Conservation (phyloP, 2,797 vertebrate species). For the Tokudaia muenninki region DNA sequence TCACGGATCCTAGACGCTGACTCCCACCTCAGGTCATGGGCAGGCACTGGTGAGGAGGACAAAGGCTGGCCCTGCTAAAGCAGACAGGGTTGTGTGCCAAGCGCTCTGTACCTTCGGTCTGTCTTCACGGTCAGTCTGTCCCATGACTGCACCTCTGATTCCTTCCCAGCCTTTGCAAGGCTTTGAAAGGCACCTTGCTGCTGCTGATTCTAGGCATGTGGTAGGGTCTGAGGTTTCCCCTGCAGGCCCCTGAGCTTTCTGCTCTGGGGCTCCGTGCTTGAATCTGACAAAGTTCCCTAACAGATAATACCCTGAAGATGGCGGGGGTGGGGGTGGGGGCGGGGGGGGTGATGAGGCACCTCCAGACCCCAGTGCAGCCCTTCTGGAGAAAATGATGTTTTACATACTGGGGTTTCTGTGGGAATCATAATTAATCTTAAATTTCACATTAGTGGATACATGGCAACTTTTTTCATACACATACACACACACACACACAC, state of each 20-base stretch:
- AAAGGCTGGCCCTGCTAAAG: rapidly evolving
- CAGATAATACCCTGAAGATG: neutral
- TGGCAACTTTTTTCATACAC: neutral
- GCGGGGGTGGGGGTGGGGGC: neutral
- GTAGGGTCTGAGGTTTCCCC: neutral
- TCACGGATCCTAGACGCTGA: rapidly evolving
- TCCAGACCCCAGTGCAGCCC: neutral
- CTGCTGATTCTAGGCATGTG: neutral
- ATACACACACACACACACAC: no score
- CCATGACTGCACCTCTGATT: neutral
- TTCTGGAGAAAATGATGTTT: slow-evolving; percentile 33
- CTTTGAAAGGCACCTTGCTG: neutral
- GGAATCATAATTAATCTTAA: slow-evolving; percentile 58
- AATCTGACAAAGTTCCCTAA: neutral
- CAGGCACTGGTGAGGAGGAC: neutral
- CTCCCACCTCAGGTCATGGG: rapidly evolving
- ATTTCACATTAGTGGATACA: neutral
- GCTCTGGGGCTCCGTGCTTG: rapidly evolving
- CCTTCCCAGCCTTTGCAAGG: neutral
- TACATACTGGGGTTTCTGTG: slow-evolving; percentile 63
- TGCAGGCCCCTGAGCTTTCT: neutral
- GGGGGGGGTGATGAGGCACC: neutral
- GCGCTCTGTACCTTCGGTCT: neutral
- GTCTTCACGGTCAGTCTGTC: neutral
- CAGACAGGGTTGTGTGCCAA: neutral